Evolutionary conservation across 2,113 vertebrate genomes (phyloP), one percentile per base, ranked within the genome.

Genomic region (Electrona antarctica): DNA sequence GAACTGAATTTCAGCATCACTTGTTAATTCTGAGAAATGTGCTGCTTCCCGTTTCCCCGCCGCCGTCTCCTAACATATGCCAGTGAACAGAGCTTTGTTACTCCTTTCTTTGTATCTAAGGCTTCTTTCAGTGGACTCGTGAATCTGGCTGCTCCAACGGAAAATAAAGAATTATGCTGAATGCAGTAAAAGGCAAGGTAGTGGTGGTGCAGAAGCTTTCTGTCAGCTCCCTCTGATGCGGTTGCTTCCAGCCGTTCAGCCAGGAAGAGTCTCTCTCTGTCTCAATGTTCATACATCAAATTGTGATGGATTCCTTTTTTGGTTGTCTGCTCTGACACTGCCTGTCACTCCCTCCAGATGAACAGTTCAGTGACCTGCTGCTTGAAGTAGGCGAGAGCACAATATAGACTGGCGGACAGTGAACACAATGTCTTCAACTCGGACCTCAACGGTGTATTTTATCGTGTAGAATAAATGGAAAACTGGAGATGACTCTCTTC

Each of bases 401-500:
- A 83, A 85, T 87, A 82, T 79, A 86, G 75, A 88, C 85, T 83
- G 79, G 33, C 62, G 77, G 83, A 78, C 76, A 41, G 33, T 78
- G 78, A 79, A 80, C 79, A 60, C 46, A 33, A 61, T 76, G 78
- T 85, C 79, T 79, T 70, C 56, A 7, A 56, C 78, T 71, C 71
- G 13, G 77, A 75, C 60, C 69, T 63, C 5, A 59, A 57, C 81
- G 65, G 79, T 80, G 84, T 71, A 85, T 80, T 41, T 41, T 41
- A 4, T 28, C 15, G 5, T 41, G 11, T 12, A 8, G 11, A 78
- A 79, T 86, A 88, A 88, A 86, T 87, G 79, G 84, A 88, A 88
- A 87, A 77, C 80, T 60, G 75, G 74, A 88, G 89, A 93, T 92
- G 33, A 92, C 63, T 89, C 78, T 72, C 58, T 76, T 67, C 56